These are phyloP conservation scores for Metacarcinus magister DNA, from an alignment of 2,888 invertebrate genomes.

Conservation along the genomic window DNA sequence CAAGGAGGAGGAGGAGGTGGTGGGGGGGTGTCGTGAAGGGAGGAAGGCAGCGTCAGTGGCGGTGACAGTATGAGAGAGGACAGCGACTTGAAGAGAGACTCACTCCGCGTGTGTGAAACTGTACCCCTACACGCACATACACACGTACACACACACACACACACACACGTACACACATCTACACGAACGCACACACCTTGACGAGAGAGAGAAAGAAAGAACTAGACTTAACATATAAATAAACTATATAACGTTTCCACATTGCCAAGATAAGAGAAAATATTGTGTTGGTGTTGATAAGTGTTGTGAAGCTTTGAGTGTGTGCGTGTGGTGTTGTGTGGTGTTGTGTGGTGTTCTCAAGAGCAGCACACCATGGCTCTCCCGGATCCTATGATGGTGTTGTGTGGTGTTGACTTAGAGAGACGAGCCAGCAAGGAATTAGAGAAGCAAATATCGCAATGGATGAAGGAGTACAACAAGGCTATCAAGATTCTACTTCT, in stretches of 20 bases:
- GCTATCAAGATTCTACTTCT: conserved; percentile 84
- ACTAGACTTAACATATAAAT: not conserved
- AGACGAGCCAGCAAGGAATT: conserved; percentile 83
- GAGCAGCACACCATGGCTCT: conserved; percentile 7
- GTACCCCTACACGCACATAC: not conserved
- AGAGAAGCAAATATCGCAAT: conserved; percentile 83
- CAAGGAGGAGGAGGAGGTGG: not conserved
- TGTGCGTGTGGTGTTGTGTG: not conserved
- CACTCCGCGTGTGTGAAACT: not conserved
- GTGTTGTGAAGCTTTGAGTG: not conserved
- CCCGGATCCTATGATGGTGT: conserved; percentile 66
- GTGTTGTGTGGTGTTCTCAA: not conserved
- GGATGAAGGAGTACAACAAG: conserved; percentile 84
- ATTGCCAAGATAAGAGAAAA: not conserved
- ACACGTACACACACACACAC: not conserved
- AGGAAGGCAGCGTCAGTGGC: not conserved
- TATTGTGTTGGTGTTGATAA: not conserved
- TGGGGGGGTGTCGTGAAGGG: not conserved
- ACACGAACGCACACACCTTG: not conserved
- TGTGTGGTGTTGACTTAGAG: conserved; percentile 68
- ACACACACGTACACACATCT: not conserved
- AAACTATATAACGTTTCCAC: not conserved
- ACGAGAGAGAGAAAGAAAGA: not conserved
- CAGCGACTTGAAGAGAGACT: not conserved
- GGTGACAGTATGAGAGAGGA: conserved; percentile 38